Percentiles rank a stretch among this genome's conserved stretches.
Evolutionary conservation across 1,140 invertebrate species (phyloP).

Genomic region (Polypedilum pembai): DNA sequence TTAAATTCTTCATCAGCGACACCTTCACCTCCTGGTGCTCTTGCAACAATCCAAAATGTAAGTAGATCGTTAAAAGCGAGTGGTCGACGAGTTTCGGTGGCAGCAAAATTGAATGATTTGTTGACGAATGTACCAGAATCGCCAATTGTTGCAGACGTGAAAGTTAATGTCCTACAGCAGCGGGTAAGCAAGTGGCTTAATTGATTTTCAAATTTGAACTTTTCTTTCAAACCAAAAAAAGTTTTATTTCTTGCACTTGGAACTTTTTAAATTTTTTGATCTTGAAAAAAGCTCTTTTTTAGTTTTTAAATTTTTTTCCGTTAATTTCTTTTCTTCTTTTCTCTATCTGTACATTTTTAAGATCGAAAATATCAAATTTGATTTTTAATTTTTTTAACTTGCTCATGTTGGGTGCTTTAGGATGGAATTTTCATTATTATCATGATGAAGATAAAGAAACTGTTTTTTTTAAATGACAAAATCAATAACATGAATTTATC

Average conservation of each 20-base stretch:
- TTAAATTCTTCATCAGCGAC: conserved; percentile 36
- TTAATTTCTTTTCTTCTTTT: not conserved
- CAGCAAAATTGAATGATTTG: conserved; percentile 3
- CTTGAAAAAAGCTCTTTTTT: not conserved
- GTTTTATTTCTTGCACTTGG: not conserved
- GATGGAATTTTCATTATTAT: not conserved
- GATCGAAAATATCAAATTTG: not conserved
- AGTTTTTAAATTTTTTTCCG: not conserved
- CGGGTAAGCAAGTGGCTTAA: conserved; percentile 61
- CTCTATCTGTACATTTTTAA: no score
- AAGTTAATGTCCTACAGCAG: conserved; percentile 73
- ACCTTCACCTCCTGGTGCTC: conserved; percentile 41
- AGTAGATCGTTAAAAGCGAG: conserved; percentile 33
- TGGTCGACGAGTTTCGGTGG: not conserved
- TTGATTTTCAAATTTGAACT: conserved; percentile 32
- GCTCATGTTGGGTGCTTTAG: not conserved
- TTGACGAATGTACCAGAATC: conserved; percentile 38
- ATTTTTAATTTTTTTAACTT: conserved; percentile 10
- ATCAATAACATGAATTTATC: no score
- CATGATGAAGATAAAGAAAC: no score
- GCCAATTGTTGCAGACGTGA: conserved; percentile 49
- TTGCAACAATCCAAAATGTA: conserved; percentile 45
- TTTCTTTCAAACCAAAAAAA: not conserved
- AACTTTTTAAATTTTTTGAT: not conserved
- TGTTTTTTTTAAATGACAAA: no score